A percentile compares a stretch with the other conserved stretches of the same genome.
Evolutionary conservation across 2,888 invertebrate species (phyloP).

Genomic region (Thalpophila matura): DNA sequence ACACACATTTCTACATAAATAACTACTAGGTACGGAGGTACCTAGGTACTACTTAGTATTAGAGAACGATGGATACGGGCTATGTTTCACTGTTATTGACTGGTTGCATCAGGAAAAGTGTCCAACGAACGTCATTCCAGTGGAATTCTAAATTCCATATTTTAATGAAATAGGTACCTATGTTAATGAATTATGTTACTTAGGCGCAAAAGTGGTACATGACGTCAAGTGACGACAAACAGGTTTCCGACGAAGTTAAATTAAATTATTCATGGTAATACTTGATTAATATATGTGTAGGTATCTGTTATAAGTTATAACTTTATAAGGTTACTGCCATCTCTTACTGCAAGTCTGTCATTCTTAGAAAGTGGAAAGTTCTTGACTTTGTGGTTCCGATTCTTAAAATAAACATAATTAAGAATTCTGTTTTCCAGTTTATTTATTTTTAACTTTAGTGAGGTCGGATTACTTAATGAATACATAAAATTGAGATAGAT

Average conservation of each 20-base stretch:
- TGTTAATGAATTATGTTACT: too few species aligned
- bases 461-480: slow-evolving; percentile 22
- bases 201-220: slow-evolving; percentile 38
- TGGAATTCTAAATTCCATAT: slow-evolving; percentile 38
- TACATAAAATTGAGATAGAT: slow-evolving; percentile 1
- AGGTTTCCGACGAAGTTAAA: slow-evolving; percentile 66
- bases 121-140: slow-evolving; percentile 11
- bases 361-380: slow-evolving; percentile 71
- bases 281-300: slow-evolving; percentile 35
- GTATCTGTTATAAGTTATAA: slow-evolving; percentile 41
- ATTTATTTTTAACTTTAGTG: slow-evolving; percentile 20
- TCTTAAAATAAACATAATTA: slow-evolving; percentile 17
- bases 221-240: slow-evolving; percentile 58
- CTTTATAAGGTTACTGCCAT: slow-evolving; percentile 31
- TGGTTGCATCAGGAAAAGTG: slow-evolving; percentile 8
- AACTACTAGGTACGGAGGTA: too few species aligned
- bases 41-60: too few species aligned
- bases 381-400: slow-evolving; percentile 22
- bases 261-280: slow-evolving; percentile 66
- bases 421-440: slow-evolving; percentile 22
- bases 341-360: slow-evolving; percentile 43
- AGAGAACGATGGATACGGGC: neutral
- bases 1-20: too few species aligned
- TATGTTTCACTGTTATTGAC: neutral
- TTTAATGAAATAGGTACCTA: too few species aligned